Base-by-base conservation (phyloP, 1,140 invertebrate species). In the Leptinotarsa defecta region DNA sequence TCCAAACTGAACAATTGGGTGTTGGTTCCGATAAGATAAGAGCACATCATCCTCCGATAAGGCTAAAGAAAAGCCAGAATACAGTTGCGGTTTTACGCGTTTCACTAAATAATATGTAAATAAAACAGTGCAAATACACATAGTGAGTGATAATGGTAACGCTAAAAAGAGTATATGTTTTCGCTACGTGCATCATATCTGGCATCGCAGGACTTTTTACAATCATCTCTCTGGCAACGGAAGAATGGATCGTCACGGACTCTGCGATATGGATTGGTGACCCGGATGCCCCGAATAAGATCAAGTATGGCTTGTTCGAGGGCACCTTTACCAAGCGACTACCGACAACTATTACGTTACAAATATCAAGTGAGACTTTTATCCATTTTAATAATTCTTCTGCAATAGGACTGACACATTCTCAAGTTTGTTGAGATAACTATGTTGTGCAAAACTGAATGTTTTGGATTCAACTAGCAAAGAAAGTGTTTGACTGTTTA, bases 251-350 rank as follows among this genome's bases (percentile, higher is more conserved):
- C 34, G 72, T 68, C 24, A 52, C 71, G 13, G 64, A 76, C 13
- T 43, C 48, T 17, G 22, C 20, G 17, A 11, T 49, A 4, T 24
- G 34, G 19, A n/a, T n/a, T 48, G 11, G 15, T 8, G 15, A 24
- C 4, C 64, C 13, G 27, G 68, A 24, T 4, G 27, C 13, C 13
- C 52, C 11, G n/a, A 62, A 52, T 52, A 62, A 17, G 5, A 22
- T 77, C 20, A 70, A 75, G 17, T 77, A 77, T 75, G 76, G 76
- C n/a, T 77, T 77, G 65, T 77, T 77, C 68, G 20, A 61, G 2
- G 76, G 76, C 3, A 77, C 57, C 1, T 27, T 73, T 70, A 11
- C 6, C n/a, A 22, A 65, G 20, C 22, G 6, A n/a, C 0, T 57
- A n/a, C 17, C 52, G n/a, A 11, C 61, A 43, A 6, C 22, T 13